These are phyloP conservation scores for Zoroaster sp. DNA, from an alignment of 53 echinoderm and acorn worm genomes.

Conservation along the genomic window DNA sequence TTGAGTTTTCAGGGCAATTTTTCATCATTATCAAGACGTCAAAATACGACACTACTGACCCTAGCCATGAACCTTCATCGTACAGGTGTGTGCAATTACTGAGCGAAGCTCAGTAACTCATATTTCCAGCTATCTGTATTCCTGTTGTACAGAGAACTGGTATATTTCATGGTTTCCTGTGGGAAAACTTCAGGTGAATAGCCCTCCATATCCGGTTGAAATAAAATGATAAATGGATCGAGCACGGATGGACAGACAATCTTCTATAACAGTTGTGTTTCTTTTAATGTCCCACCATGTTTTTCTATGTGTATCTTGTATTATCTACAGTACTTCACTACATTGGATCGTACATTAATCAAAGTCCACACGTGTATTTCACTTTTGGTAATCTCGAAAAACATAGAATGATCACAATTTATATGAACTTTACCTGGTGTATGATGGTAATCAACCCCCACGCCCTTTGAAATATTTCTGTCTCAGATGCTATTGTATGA, in stretches of 20 bases:
- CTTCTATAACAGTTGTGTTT: too few species aligned
- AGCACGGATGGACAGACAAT: background rate
- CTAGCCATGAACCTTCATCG: background rate
- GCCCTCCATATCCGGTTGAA: background rate
- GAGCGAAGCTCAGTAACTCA: background rate
- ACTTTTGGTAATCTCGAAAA: too few species aligned
- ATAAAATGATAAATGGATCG: background rate
- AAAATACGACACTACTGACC: conserved; percentile 38
- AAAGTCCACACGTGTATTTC: too few species aligned
- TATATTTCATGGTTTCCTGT: background rate
- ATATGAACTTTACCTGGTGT: too few species aligned
- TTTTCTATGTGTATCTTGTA: too few species aligned
- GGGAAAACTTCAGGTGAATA: background rate
- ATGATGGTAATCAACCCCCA: too few species aligned
- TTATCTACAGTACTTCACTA: too few species aligned
- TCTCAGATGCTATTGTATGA: too few species aligned
- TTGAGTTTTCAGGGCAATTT: conserved; percentile 5
- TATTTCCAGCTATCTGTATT: background rate
- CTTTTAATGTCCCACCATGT: too few species aligned
- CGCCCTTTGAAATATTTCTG: too few species aligned
- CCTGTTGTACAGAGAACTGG: background rate
- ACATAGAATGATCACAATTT: too few species aligned
- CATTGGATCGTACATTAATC: too few species aligned
- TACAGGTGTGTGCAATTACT: conserved; percentile 45
- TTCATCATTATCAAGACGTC: conserved; percentile 59